These are phyloP conservation scores for Hiodon alosoides DNA, from an alignment of 2,113 vertebrate genomes.

Conservation along the genomic window DNA sequence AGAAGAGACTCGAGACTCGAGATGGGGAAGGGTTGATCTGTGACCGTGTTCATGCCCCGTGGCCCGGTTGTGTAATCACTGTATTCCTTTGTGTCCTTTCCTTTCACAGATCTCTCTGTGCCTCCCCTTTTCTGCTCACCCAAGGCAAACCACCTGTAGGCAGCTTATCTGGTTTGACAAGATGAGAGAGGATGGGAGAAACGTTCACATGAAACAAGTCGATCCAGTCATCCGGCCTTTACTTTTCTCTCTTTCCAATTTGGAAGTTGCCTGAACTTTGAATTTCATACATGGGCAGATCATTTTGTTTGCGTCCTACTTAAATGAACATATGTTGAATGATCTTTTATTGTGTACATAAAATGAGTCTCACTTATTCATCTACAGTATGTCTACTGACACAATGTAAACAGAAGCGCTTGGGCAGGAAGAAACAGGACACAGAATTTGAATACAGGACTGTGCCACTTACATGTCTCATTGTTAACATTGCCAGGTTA, in stretches of 20 bases:
- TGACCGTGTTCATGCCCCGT: background rate
- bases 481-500: background rate
- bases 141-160: background rate
- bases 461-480: background rate
- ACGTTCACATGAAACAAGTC: background rate
- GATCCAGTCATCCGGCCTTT: background rate
- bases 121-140: background rate
- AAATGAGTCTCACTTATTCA: background rate
- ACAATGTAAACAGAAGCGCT: background rate
- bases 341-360: no score
- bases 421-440: background rate
- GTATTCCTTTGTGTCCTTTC: background rate
- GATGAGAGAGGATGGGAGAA: background rate
- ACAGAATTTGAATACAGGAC: background rate
- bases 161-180: slow-evolving; percentile 3
- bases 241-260: background rate
- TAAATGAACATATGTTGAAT: no score
- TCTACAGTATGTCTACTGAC: background rate
- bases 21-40: background rate
- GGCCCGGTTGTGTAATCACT: background rate
- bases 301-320: no score
- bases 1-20: slow-evolving; percentile 1
- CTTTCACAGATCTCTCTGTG: background rate
- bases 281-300: no score
- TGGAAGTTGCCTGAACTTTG: background rate